These are phyloP conservation scores for Phyllostomus hastatus DNA, from an alignment of 2,113 vertebrate species.

Conservation along the genomic window DNA sequence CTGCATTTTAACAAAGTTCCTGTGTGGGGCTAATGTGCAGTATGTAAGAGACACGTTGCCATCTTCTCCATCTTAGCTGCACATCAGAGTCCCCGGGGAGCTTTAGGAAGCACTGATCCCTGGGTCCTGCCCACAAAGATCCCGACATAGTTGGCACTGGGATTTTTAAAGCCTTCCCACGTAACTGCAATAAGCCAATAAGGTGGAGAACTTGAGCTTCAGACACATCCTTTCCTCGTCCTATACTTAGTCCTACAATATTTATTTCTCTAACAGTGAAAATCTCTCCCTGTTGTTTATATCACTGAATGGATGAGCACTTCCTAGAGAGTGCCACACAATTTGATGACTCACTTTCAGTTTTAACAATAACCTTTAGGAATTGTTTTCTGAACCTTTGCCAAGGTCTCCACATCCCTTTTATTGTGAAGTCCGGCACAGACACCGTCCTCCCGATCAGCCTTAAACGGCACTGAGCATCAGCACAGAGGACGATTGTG, in stretches of 20 bases:
- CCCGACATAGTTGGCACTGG: background rate
- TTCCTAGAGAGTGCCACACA: background rate
- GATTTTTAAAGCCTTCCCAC: background rate
- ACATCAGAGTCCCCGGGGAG: background rate
- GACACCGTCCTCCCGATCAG: background rate
- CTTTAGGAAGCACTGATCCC: background rate
- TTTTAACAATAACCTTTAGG: constrained; percentile 1
- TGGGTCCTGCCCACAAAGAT: background rate
- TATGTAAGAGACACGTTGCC: background rate
- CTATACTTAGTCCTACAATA: background rate
- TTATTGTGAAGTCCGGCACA: constrained; percentile 5
- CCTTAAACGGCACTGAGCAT: background rate
- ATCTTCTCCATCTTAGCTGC: background rate
- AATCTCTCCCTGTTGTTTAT: background rate
- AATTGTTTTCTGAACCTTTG: constrained; percentile 11
- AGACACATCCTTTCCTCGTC: background rate
- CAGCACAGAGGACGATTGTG: constrained; percentile 30
- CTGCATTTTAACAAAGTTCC: background rate
- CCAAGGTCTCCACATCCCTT: background rate
- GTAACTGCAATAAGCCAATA: background rate
- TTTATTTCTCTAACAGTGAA: background rate
- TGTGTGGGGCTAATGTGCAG: background rate
- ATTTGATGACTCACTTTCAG: constrained; percentile 18
- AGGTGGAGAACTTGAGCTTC: background rate
- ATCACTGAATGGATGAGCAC: background rate